Percentiles rank a stretch among this genome's conserved stretches.
Evolutionary conservation across 2,113 vertebrate genomes (phyloP).

Genomic region (Hemiprocne comata): DNA sequence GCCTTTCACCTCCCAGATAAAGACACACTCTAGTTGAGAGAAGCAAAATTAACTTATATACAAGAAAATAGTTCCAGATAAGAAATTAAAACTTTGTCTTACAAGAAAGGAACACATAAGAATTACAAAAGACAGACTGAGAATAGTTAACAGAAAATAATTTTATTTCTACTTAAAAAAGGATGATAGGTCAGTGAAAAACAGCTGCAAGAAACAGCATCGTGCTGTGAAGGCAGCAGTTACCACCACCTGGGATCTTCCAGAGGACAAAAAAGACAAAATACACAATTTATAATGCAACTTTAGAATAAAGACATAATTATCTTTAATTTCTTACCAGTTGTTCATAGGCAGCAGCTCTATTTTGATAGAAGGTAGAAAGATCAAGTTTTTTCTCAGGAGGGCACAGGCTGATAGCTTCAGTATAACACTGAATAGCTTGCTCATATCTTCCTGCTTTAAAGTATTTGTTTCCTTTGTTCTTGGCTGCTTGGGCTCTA

Average conservation of each 20-base stretch:
- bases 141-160: neutral
- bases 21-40: neutral
- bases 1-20: neutral
- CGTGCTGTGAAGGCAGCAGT: neutral
- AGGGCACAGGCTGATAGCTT: conserved; percentile 93
- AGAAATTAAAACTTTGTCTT: neutral
- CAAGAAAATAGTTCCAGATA: neutral
- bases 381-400: conserved; percentile 90
- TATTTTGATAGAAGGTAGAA: conserved; percentile 98
- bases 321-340: conserved; percentile 79
- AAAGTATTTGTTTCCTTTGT: conserved; percentile 98
- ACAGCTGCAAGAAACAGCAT: neutral
- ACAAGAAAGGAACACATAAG: neutral
- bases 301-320: neutral
- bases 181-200: neutral
- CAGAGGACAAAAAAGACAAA: neutral
- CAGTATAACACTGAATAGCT: conserved; percentile 97
- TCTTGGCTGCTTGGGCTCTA: conserved; percentile 94
- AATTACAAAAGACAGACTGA: neutral
- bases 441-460: conserved; percentile 96
- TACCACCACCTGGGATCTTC: neutral
- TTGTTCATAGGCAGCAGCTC: conserved; percentile 96
- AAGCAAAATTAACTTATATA: neutral
- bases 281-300: neutral
- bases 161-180: neutral